A percentile compares a stretch with the other conserved stretches of the same genome.
Conservation (phyloP, 2,113 vertebrate genomes). For the Thomomys bottae region DNA sequence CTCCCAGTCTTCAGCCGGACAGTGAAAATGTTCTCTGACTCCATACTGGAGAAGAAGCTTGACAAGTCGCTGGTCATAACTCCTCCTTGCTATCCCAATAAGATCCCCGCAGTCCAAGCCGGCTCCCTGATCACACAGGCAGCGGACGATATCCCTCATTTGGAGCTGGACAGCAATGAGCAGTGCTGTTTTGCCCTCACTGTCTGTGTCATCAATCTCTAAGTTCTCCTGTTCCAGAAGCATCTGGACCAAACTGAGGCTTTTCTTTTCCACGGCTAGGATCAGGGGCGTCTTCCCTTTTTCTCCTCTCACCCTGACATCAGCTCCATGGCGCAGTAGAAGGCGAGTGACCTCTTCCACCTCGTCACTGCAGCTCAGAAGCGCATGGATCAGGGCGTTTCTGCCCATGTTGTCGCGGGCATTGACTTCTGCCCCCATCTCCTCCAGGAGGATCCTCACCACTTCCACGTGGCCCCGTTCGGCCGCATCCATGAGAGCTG, state of each 20-base stretch:
- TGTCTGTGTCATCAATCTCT: conserved; percentile 77
- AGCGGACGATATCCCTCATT: fast-evolving
- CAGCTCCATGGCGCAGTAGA: conserved; percentile 62
- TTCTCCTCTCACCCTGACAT: conserved; percentile 77
- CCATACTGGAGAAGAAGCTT: conserved; percentile 22
- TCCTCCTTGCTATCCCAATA: neutral
- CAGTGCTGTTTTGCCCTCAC: conserved; percentile 79
- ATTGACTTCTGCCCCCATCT: conserved; percentile 82
- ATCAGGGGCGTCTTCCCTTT: conserved; percentile 83
- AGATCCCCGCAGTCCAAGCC: conserved; percentile 68
- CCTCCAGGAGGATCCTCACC: conserved; percentile 70
- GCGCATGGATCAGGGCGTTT: conserved; percentile 80
- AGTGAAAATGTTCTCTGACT: neutral
- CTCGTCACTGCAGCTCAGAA: fast-evolving
- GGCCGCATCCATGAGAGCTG: conserved; percentile 85
- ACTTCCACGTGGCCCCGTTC: fast-evolving
- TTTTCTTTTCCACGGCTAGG: conserved; percentile 79
- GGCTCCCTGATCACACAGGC: conserved; percentile 78
- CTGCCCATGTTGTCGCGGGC: conserved; percentile 81
- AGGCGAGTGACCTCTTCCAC: fast-evolving
- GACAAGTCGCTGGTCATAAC: neutral
- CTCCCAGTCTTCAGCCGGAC: conserved; percentile 43
- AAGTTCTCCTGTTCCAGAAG: conserved; percentile 73
- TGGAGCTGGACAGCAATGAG: conserved; percentile 70
- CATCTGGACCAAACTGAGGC: conserved; percentile 68